Conservation (phyloP, 2,888 invertebrate genomes). For the Melanostoma scalare region DNA sequence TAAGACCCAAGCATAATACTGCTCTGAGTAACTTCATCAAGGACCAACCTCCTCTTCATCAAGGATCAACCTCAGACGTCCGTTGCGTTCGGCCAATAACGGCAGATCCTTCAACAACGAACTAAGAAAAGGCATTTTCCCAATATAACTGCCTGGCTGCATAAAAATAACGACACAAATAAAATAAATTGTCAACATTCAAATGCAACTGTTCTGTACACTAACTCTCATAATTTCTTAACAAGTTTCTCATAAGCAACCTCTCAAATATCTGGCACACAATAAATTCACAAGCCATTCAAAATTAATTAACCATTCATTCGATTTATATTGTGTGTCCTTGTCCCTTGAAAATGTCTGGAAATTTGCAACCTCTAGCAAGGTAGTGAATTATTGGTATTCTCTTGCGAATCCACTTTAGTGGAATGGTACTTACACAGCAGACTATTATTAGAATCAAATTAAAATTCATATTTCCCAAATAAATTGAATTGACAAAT, state of each 20-base stretch:
- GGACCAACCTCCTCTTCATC: no score
- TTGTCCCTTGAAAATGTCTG: conserved; percentile 44
- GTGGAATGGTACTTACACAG: not conserved
- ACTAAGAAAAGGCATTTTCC: no score
- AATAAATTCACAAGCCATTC: conserved; percentile 48
- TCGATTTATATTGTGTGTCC: conserved; percentile 46
- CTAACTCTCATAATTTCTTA: conserved; percentile 4
- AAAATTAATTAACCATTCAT: conserved; percentile 57
- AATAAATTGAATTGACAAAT: conserved; percentile 59
- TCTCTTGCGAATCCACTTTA: conserved; percentile 9
- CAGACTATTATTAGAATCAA: conserved; percentile 33
- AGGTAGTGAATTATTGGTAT: conserved; percentile 11
- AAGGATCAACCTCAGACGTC: no score
- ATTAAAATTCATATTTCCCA: conserved; percentile 57
- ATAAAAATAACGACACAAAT: conserved; percentile 31
- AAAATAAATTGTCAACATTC: conserved; percentile 17
- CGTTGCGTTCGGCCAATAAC: no score
- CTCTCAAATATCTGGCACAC: conserved; percentile 25
- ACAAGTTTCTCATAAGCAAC: not conserved
- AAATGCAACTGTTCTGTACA: conserved; percentile 13
- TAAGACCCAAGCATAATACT: no score
- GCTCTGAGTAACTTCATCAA: no score
- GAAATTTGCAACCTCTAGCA: conserved; percentile 36
- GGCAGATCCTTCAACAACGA: no score
- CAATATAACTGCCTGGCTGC: not conserved